phyloP scores from a whole-genome alignment of 2,888 invertebrate genomes.

The Timandra comae region DNA sequence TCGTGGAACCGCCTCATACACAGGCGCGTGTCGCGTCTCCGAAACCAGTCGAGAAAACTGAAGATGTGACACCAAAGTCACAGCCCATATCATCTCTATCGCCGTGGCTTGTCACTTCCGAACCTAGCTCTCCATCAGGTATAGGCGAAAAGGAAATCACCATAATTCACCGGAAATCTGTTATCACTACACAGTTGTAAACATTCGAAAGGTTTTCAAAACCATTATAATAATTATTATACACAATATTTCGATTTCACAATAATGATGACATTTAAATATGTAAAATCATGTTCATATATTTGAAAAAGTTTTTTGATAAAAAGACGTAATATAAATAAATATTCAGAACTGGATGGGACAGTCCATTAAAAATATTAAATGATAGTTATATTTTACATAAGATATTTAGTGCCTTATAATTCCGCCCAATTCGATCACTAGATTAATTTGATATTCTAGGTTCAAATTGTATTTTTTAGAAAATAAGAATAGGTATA shows the following conservation, averaged over 20 bases:
- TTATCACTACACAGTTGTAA: conserved; percentile 88
- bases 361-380: no score
- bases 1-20: conserved; percentile 61
- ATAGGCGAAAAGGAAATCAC: conserved; percentile 80
- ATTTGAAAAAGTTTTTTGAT: not conserved
- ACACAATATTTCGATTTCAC: not conserved
- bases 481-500: no score
- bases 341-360: conserved; percentile 9
- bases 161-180: conserved; percentile 88
- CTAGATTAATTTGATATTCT: no score
- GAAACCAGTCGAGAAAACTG: conserved; percentile 71
- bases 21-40: conserved; percentile 53
- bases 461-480: not conserved
- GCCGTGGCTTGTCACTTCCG: conserved; percentile 89
- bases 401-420: conserved; percentile 24
- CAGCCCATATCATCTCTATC: conserved; percentile 82
- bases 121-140: conserved; percentile 80
- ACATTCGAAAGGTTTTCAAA: no score
- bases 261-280: no score
- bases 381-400: no score
- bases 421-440: conserved; percentile 3
- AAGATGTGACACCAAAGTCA: conserved; percentile 70
- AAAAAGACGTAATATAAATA: not conserved
- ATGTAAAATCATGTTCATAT: not conserved
- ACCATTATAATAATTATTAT: no score